Evolutionary conservation across 2,888 invertebrate genomes (phyloP).

Genomic region (Drosophila mayaguana): DNA sequence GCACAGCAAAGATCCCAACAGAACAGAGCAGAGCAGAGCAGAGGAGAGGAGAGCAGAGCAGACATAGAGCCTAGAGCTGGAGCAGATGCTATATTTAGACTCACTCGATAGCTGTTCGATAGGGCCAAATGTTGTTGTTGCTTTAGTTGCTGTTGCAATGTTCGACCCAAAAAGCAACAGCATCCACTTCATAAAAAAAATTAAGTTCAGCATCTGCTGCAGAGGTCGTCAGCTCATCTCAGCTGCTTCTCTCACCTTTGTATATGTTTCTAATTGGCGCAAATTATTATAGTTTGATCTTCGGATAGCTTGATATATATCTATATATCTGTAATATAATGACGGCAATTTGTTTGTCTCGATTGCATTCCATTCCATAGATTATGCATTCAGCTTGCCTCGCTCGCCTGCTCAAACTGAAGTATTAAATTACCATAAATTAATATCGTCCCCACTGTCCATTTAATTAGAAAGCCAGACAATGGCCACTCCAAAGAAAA

Average conservation of each 20-base stretch:
- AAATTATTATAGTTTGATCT: conserved; percentile 71
- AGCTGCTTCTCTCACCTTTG: conserved; percentile 11
- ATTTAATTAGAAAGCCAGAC: conserved; percentile 70
- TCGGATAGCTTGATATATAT: conserved; percentile 41
- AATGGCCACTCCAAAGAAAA: conserved; percentile 21
- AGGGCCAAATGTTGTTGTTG: conserved; percentile 53
- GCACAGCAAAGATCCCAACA: conserved; percentile 27
- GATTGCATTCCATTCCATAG: conserved; percentile 46
- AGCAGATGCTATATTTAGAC: conserved; percentile 67
- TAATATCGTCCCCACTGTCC: conserved; percentile 58
- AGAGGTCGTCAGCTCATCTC: conserved; percentile 29
- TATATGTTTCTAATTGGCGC: conserved; percentile 71
- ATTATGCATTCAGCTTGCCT: conserved; percentile 25
- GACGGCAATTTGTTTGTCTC: conserved; percentile 59
- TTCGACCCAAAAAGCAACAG: conserved; percentile 36
- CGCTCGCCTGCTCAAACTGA: conserved; percentile 23
- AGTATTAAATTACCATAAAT: conserved; percentile 76
- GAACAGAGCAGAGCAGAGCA: conserved; percentile 2
- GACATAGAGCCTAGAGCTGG: conserved; percentile 28
- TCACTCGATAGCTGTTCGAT: conserved; percentile 63
- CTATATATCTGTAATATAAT: conserved; percentile 31
- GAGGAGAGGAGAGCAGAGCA: conserved; percentile 11
- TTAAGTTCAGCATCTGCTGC: conserved; percentile 26
- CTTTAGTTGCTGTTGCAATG: conserved; percentile 44
- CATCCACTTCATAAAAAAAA: conserved; percentile 36